A percentile compares a stretch with the other conserved stretches of the same genome.
These are phyloP conservation scores for Larimichthys polyactis DNA, from an alignment of 2,113 vertebrate genomes.

Conservation along the genomic window DNA sequence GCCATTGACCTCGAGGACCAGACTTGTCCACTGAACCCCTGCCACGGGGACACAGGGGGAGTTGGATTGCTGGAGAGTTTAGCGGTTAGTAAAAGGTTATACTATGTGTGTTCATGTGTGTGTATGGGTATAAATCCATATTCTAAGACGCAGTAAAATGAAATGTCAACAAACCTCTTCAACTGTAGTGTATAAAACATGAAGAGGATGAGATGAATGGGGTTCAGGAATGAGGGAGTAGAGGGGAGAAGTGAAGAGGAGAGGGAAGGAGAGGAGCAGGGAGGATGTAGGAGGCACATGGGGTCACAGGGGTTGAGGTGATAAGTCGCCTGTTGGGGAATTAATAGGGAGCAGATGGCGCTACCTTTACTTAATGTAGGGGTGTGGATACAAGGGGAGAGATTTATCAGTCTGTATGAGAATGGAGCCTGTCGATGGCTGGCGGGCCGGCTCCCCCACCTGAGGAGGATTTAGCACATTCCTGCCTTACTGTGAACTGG, in stretches of 20 bases:
- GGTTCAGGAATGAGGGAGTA: conserved; percentile 74
- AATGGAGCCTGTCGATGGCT: conserved; percentile 62
- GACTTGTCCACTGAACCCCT: conserved; percentile 71
- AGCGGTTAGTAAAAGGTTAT: conserved; percentile 67
- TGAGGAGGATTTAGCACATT: conserved; percentile 81
- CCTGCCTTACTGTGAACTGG: conserved; percentile 68
- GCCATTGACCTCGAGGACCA: conserved; percentile 74
- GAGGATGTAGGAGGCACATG: conserved; percentile 72
- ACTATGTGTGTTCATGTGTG: conserved; percentile 34
- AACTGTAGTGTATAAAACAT: conserved; percentile 71
- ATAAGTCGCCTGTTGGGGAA: conserved; percentile 84
- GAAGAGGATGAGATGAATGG: conserved; percentile 71
- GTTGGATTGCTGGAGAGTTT: conserved; percentile 46
- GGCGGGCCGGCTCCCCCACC: conserved; percentile 68
- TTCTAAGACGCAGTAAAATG: conserved; percentile 65
- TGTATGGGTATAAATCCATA: conserved; percentile 66
- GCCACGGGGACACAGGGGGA: conserved; percentile 65
- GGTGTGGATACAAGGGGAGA: conserved; percentile 69
- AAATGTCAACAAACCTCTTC: conserved; percentile 78
- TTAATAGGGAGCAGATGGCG: conserved; percentile 84
- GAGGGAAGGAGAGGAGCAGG: conserved; percentile 63
- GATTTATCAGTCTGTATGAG: conserved; percentile 80
- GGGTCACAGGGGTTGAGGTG: conserved; percentile 79
- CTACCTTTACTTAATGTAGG: conserved; percentile 82
- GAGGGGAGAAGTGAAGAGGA: conserved; percentile 47